Percentiles rank a stretch among this genome's conserved stretches.
Conservation (phyloP, 2,113 vertebrate species). For the Isichthys henryi region DNA sequence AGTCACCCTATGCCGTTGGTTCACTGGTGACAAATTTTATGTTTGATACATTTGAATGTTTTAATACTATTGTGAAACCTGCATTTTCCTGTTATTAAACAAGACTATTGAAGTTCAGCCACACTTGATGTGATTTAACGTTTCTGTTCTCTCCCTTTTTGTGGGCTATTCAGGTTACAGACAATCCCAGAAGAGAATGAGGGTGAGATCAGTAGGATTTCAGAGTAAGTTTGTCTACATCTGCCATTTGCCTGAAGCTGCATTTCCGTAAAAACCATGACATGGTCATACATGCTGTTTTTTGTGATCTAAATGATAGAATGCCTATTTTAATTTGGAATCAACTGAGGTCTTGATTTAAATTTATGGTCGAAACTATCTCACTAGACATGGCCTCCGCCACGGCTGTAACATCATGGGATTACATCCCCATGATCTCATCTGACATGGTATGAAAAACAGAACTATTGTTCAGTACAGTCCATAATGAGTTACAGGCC, state of each 20-base stretch:
- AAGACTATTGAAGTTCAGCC: not conserved
- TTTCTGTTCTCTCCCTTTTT: not conserved
- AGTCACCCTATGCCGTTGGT: not conserved
- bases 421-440: not conserved
- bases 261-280: not conserved
- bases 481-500: not conserved
- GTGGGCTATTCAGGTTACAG: conserved; percentile 43
- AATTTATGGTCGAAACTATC: not conserved
- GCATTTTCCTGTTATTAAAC: not conserved
- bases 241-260: not conserved
- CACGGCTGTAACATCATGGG: not conserved
- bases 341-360: not conserved
- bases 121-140: not conserved
- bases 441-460: not conserved
- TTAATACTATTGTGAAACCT: not conserved
- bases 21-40: not conserved
- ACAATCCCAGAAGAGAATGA: conserved; percentile 38
- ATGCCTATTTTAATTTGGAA: not conserved
- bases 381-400: not conserved
- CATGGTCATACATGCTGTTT: not conserved
- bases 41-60: not conserved
- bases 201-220: conserved; percentile 23
- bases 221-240: conserved; percentile 53
- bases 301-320: not conserved
- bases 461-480: not conserved